phyloP scores from a whole-genome alignment of 2,797 vertebrate species.

The Sciaenops ocellatus region DNA sequence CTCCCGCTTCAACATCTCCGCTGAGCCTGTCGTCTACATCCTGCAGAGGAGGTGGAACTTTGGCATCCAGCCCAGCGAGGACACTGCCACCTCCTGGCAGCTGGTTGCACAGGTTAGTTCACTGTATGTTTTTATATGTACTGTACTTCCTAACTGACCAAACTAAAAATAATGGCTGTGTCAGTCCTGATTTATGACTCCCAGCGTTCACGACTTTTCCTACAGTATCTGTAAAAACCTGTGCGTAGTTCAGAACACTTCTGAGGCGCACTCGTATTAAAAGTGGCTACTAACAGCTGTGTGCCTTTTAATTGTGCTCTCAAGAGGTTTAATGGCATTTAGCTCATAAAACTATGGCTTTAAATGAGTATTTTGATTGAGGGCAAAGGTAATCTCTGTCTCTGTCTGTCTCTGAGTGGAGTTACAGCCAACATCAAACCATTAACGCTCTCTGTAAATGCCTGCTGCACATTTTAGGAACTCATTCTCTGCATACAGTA shows the following conservation, averaged over 20 bases:
- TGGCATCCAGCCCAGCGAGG: conserved; percentile 94
- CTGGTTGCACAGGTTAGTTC: conserved; percentile 88
- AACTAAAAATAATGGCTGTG: not conserved
- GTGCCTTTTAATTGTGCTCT: not conserved
- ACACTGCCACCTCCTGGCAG: conserved; percentile 90
- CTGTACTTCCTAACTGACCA: not conserved
- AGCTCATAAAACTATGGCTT: not conserved
- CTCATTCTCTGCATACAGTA: not conserved
- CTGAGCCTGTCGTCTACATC: conserved; percentile 91
- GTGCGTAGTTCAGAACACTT: not conserved
- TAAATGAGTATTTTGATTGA: not conserved
- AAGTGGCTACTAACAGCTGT: not conserved
- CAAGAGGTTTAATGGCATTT: not conserved
- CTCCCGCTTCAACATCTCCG: conserved; percentile 93
- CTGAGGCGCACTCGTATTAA: not conserved
- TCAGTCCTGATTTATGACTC: not conserved
- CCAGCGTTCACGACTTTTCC: not conserved
- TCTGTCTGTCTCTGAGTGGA: no score
- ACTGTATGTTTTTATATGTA: not conserved
- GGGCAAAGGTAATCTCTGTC: no score
- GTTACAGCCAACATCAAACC: not conserved
- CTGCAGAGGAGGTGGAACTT: conserved; percentile 94
- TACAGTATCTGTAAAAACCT: not conserved
- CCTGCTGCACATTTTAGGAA: not conserved
- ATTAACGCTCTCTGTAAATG: not conserved